Base-by-base conservation (phyloP, 2,113 vertebrate species). In the Macheiramphus alcinus region DNA sequence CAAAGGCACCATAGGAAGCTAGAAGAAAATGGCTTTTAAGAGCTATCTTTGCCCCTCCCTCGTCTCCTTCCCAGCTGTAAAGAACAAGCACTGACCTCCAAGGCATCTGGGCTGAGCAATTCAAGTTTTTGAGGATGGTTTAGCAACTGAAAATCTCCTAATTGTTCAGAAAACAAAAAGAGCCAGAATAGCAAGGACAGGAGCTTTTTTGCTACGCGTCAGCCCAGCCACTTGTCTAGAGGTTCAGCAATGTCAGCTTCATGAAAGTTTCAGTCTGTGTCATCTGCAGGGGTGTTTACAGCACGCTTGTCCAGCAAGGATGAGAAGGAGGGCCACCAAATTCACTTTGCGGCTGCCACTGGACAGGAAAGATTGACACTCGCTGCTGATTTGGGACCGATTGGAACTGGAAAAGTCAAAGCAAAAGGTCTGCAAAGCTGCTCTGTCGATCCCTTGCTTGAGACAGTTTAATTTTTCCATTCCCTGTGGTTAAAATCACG, bases 21-120 rank as follows among this genome's bases (percentile, higher is more conserved):
- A 50, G 73, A 78, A 71, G 62, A 94, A 95, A 97, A 96, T 73
- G 74, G 90, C 84, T 95, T 96, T 95, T 85, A 89, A 86, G 86
- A 94, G 83, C 2, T 31, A 40, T 82, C 62, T 72, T 48, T 48
- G 53, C 80, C 74, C 63, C 85, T 85, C 92, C 85, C 73, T 85
- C 1, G 10, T 53, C 88, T 83, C 66, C 38, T 74, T 70, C 70
- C 27, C 10, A 25, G 78, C 84, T 72, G 62, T 47, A 82, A 82
- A 96, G 85, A 83, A 62, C 74, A 95, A 91, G 84, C 71, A 16
- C 45, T 86, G 93, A 95, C 87, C 96, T 92, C 88, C 23, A 19
- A 80, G 62, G 83, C 93, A 79, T 86, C 43, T 72, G 82, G 79
- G 63, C 88, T 80, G 89, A 95, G 76, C 86, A 76, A 84, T 74